Percentiles rank a stretch among this genome's conserved stretches.
Evolutionary conservation across 1,140 invertebrate species (phyloP).

Genomic region (Orchesella cincta): DNA sequence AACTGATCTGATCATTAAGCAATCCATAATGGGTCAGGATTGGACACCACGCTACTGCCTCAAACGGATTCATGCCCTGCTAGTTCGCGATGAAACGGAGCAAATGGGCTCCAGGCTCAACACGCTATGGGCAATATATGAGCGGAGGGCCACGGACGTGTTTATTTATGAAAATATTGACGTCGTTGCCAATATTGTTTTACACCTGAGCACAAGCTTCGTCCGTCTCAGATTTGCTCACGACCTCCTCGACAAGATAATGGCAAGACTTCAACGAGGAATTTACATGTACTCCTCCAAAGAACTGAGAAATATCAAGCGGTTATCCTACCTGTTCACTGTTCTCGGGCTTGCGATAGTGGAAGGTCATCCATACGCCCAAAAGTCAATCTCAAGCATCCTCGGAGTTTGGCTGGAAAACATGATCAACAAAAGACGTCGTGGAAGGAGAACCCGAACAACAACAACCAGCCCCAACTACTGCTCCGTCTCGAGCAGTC

Average conservation of each 20-base stretch:
- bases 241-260: background rate
- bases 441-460: too few relatives aligned
- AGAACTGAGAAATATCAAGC: background rate
- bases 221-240: background rate
- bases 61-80: background rate
- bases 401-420: conserved; percentile 8
- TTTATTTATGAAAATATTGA: background rate
- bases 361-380: background rate
- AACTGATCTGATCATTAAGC: too few relatives aligned
- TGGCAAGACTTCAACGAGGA: background rate
- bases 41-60: background rate
- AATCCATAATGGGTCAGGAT: background rate
- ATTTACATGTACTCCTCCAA: background rate
- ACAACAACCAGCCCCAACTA: background rate
- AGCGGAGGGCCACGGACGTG: background rate
- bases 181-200: conserved; percentile 6
- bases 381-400: conserved; percentile 5
- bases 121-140: background rate
- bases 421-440: background rate
- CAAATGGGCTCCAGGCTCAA: background rate
- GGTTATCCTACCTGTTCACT: background rate
- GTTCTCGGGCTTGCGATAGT: background rate
- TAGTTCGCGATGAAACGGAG: background rate
- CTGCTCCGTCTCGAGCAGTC: background rate
- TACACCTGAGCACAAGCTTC: background rate